Evolutionary conservation across 2,797 vertebrate genomes (phyloP).

Genomic region (Sebastes nivosus): DNA sequence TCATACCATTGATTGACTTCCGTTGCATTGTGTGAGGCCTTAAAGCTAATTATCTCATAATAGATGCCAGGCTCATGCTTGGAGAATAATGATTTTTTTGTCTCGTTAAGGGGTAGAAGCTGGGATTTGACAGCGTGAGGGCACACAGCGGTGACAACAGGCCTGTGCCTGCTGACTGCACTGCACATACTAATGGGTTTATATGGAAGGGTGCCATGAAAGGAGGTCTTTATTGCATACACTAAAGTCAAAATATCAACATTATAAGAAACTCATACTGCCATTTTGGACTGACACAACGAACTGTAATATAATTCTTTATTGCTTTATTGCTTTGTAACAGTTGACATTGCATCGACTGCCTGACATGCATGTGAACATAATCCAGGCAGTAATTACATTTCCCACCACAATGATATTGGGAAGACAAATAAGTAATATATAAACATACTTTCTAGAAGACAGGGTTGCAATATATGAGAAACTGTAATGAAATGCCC

Average conservation of each 20-base stretch:
- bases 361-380: neutral
- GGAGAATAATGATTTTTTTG: conserved; percentile 10
- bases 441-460: neutral
- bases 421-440: neutral
- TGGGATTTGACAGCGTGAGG: conserved; percentile 2
- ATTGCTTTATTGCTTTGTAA: neutral
- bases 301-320: neutral
- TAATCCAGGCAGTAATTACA: neutral
- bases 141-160: conserved; percentile 1
- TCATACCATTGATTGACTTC: conserved; percentile 41
- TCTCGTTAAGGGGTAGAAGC: conserved; percentile 24
- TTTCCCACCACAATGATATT: neutral
- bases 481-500: neutral
- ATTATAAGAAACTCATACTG: neutral
- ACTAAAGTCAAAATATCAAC: neutral
- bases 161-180: neutral
- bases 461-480: neutral
- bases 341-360: neutral
- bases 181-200: conserved; percentile 15
- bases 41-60: conserved; percentile 53
- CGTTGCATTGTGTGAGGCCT: conserved; percentile 23
- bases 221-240: neutral
- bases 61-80: conserved; percentile 21
- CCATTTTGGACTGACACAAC: neutral
- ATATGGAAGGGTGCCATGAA: neutral